Conservation (phyloP, 2,888 invertebrate genomes). For the Elaeidobius kamerunicus region DNA sequence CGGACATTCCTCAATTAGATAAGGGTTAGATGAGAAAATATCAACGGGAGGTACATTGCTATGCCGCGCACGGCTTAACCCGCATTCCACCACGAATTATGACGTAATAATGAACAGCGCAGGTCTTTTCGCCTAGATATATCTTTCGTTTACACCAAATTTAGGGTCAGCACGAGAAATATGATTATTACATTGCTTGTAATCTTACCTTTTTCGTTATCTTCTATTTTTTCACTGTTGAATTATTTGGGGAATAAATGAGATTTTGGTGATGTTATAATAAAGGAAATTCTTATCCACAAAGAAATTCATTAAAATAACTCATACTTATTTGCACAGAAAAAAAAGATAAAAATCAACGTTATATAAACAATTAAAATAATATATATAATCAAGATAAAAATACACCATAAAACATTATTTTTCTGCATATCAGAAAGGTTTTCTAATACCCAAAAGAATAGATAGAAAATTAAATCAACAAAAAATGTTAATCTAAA, state of each 20-base stretch:
- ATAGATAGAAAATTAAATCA: too few relatives aligned
- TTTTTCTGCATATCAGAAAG: too few relatives aligned
- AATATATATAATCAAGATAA: too few relatives aligned
- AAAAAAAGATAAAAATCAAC: neutral
- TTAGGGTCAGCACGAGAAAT: constrained; percentile 2
- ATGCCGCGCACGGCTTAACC: constrained; percentile 45
- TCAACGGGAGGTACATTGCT: constrained; percentile 40
- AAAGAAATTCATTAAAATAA: neutral
- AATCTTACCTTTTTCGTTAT: neutral
- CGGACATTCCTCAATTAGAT: constrained; percentile 37
- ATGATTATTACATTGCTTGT: constrained; percentile 4
- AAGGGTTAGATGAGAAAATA: constrained; percentile 36
- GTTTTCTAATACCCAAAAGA: too few relatives aligned
- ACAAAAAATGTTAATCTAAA: too few relatives aligned
- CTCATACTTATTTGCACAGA: neutral
- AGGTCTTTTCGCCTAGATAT: constrained; percentile 20
- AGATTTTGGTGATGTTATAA: neutral
- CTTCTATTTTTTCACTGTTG: neutral
- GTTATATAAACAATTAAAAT: neutral
- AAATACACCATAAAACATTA: too few relatives aligned
- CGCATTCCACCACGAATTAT: constrained; percentile 47
- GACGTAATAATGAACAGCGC: constrained; percentile 48
- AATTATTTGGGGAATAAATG: too few relatives aligned
- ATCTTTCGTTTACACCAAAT: constrained; percentile 12
- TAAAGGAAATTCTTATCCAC: neutral